A percentile compares a stretch with the other conserved stretches of the same genome.
Conservation (phyloP, 2,888 invertebrate species). For the Biston betularia region DNA sequence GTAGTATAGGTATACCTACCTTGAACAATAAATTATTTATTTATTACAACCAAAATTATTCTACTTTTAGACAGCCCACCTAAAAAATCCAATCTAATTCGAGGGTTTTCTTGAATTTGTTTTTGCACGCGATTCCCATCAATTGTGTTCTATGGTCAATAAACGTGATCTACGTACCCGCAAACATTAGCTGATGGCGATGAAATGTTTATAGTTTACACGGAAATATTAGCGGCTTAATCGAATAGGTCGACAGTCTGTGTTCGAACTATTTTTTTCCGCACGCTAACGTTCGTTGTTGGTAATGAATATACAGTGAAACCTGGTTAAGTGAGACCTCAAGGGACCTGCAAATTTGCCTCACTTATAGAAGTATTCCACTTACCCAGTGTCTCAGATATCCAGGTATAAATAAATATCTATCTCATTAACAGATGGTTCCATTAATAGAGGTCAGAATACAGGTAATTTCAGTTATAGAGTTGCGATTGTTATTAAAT, state of each 20-base stretch:
- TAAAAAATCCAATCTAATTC: neutral
- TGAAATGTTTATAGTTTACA: conserved; percentile 26
- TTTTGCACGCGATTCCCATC: conserved; percentile 32
- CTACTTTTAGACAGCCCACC: neutral
- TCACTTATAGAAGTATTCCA: too few species aligned
- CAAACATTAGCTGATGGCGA: conserved; percentile 15
- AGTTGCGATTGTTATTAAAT: too few species aligned
- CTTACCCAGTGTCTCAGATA: too few species aligned
- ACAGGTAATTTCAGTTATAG: too few species aligned
- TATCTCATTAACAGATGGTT: too few species aligned
- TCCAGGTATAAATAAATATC: too few species aligned
- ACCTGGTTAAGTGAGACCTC: too few species aligned
- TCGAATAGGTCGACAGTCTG: conserved; percentile 9
- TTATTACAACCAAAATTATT: too few species aligned
- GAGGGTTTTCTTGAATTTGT: conserved; percentile 12
- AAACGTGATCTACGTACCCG: conserved; percentile 39
- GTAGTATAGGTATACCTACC: too few species aligned
- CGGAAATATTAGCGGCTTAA: conserved; percentile 13
- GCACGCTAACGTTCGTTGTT: neutral
- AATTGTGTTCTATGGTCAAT: conserved; percentile 37
- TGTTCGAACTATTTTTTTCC: neutral
- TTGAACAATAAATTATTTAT: too few species aligned
- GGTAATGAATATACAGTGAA: neutral
- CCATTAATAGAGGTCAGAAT: too few species aligned
- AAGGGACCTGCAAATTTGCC: too few species aligned